These are phyloP conservation scores for Chaetops frenatus DNA, from an alignment of 2,113 vertebrate genomes.

Conservation along the genomic window DNA sequence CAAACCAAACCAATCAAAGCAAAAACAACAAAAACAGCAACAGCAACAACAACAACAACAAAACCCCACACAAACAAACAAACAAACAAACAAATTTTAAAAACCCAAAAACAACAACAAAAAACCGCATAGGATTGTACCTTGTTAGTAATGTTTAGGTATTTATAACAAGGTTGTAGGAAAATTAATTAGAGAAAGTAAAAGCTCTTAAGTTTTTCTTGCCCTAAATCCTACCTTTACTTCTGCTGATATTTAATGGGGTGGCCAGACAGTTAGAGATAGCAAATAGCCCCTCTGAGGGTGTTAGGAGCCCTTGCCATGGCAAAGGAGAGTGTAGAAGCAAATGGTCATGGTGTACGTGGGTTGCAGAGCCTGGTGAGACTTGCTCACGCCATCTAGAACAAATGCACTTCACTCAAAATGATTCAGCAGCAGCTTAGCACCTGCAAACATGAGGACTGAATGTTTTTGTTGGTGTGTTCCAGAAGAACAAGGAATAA, in stretches of 20 bases:
- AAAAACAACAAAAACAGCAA: too few relatives aligned
- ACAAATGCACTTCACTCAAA: background rate
- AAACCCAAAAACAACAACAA: background rate
- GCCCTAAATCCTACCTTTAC: background rate
- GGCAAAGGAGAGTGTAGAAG: background rate
- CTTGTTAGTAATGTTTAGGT: background rate
- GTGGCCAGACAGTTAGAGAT: background rate
- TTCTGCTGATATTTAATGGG: background rate
- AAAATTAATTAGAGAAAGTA: background rate
- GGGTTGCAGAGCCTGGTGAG: background rate
- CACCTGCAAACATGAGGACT: background rate
- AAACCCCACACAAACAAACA: background rate
- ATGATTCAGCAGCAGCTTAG: background rate
- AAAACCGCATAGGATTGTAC: background rate
- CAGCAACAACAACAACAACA: background rate
- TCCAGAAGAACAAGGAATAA: background rate
- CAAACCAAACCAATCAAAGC: background rate
- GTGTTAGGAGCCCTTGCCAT: background rate
- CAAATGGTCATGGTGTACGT: background rate
- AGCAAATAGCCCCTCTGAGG: background rate
- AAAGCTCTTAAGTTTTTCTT: background rate
- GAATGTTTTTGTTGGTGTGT: fast-evolving
- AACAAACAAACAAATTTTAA: background rate
- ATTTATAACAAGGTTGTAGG: background rate
- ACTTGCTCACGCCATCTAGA: background rate